A percentile compares a stretch with the other conserved stretches of the same genome.
phyloP scores from a whole-genome alignment of 2,113 vertebrate species.

The Clarias gariepinus region DNA sequence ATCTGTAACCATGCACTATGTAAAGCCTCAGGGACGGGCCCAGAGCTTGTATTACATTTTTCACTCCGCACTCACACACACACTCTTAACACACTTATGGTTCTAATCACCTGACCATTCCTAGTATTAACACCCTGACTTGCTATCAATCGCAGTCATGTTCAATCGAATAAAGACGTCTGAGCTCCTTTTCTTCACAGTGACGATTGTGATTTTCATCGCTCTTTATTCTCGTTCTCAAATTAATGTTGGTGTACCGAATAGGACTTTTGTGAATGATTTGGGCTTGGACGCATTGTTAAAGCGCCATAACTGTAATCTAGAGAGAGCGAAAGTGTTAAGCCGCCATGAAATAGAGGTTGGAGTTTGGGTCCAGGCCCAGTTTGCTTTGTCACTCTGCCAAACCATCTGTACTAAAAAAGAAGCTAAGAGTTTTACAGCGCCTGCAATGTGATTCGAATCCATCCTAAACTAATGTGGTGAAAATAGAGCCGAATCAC shows the following conservation, averaged over 20 bases:
- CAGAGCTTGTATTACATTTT: conserved; percentile 56
- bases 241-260: conserved; percentile 22
- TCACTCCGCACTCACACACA: conserved; percentile 44
- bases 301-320: conserved; percentile 65
- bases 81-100: conserved; percentile 55
- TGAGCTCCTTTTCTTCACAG: not conserved
- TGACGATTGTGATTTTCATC: conserved; percentile 48
- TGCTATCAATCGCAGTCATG: conserved; percentile 58
- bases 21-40: conserved; percentile 45
- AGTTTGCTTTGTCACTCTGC: conserved; percentile 76
- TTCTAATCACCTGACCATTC: conserved; percentile 64
- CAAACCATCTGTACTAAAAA: conserved; percentile 75
- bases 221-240: conserved; percentile 37
- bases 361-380: conserved; percentile 70
- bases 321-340: conserved; percentile 72
- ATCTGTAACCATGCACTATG: conserved; percentile 35
- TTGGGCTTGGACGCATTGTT: conserved; percentile 43
- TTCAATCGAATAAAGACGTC: conserved; percentile 40
- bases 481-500: conserved; percentile 50
- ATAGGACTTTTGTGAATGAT: conserved; percentile 50
- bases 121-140: conserved; percentile 56
- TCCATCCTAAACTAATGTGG: conserved; percentile 54
- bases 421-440: conserved; percentile 64
- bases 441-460: conserved; percentile 59
- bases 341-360: conserved; percentile 78